A percentile compares a stretch with the other conserved stretches of the same genome.
Conservation (phyloP, 1,140 invertebrate genomes). For the Holcopasites calliopsidis region DNA sequence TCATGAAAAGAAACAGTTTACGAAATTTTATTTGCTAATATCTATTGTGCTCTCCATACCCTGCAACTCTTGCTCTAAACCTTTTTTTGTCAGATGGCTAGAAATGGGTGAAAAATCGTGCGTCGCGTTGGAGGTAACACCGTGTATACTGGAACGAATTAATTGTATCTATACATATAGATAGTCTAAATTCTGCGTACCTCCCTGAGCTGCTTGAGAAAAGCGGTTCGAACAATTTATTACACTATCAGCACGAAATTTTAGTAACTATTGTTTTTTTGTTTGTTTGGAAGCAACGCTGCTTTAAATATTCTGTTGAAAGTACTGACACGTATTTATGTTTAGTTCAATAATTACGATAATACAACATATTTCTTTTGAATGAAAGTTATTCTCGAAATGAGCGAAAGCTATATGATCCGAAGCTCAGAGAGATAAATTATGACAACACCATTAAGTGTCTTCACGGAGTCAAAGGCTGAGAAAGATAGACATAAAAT, state of each 20-base stretch:
- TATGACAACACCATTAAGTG: conserved; percentile 31
- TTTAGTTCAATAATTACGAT: background rate
- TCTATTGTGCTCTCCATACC: no score
- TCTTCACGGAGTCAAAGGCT: conserved; percentile 30
- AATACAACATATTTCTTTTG: background rate
- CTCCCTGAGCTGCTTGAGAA: conserved; percentile 15
- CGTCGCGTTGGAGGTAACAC: no score
- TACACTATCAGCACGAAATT: conserved; percentile 54
- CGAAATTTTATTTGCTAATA: no score
- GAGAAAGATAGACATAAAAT: background rate
- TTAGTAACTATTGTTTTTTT: background rate
- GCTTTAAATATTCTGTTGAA: background rate
- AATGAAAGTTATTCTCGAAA: background rate
- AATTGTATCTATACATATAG: no score
- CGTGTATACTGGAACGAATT: no score
- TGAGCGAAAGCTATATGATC: background rate
- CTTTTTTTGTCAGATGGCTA: no score
- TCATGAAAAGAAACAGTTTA: no score
- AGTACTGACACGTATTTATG: background rate
- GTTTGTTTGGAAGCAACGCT: background rate
- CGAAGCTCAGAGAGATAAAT: conserved; percentile 40
- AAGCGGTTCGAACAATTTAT: conserved; percentile 1
- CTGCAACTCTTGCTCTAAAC: no score
- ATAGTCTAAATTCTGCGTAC: conserved; percentile 6
- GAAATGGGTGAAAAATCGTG: no score